Percentiles rank a stretch among this genome's conserved stretches.
These are phyloP conservation scores for Malurus elegans DNA, from an alignment of 2,113 vertebrate genomes.

Conservation along the genomic window DNA sequence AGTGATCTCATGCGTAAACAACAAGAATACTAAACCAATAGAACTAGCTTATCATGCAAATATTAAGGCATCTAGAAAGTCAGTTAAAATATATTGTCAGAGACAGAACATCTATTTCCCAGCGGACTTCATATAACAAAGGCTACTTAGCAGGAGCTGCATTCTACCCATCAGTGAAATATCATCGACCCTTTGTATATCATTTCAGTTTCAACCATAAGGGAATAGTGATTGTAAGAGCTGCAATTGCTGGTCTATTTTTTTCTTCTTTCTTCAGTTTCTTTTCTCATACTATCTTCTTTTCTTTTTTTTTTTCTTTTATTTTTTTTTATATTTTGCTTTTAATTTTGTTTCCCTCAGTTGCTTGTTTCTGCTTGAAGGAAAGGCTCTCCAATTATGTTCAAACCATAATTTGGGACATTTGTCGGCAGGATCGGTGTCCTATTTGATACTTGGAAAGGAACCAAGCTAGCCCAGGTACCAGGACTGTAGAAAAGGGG, in stretches of 20 bases:
- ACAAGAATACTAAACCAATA: slow-evolving; percentile 88
- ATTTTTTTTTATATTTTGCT: slow-evolving; percentile 48
- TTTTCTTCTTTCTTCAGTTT: slow-evolving; percentile 77
- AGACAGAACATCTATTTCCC: slow-evolving; percentile 98
- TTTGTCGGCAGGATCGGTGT: slow-evolving; percentile 98
- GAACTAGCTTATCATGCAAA: slow-evolving; percentile 99
- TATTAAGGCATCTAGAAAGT: slow-evolving; percentile 99
- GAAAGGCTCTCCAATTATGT: slow-evolving; percentile 99
- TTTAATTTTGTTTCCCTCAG: slow-evolving; percentile 77
- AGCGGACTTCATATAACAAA: slow-evolving; percentile 91
- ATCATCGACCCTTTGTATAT: slow-evolving; percentile 79
- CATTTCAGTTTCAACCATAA: slow-evolving; percentile 76
- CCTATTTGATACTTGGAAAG: slow-evolving; percentile 99
- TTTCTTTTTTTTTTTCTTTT: slow-evolving; percentile 24
- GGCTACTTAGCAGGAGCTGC: slow-evolving; percentile 87
- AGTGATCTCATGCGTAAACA: slow-evolving; percentile 90
- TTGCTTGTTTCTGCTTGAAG: slow-evolving; percentile 98
- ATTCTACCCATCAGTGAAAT: slow-evolving; percentile 84
- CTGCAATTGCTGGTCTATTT: slow-evolving; percentile 81
- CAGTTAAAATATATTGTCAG: slow-evolving; percentile 86
- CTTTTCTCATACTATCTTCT: slow-evolving; percentile 62
- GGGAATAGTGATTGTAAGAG: slow-evolving; percentile 83
- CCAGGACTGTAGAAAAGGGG: slow-evolving; percentile 87
- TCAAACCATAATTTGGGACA: slow-evolving; percentile 99
- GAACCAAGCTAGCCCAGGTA: slow-evolving; percentile 99